Percentiles rank a stretch among this genome's conserved stretches.
phyloP scores from a whole-genome alignment of 2,113 vertebrate genomes.

The Mormoops blainvillei region DNA sequence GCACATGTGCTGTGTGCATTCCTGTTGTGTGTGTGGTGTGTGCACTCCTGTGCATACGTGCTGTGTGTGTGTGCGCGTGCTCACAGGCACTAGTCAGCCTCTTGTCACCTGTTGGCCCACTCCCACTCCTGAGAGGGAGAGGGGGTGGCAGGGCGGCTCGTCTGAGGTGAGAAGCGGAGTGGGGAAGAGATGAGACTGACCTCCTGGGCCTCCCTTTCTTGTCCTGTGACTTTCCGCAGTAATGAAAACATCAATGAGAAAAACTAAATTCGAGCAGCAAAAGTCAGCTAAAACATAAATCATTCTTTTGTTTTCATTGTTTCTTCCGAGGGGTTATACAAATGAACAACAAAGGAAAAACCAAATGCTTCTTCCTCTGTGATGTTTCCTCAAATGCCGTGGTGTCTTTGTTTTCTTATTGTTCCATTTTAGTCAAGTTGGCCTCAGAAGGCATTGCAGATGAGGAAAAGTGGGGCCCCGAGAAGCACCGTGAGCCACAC shows the following conservation, averaged over 20 bases:
- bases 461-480: not conserved
- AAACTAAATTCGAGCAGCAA: not conserved
- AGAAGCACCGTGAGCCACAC: not conserved
- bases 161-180: not conserved
- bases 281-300: no score
- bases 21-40: not conserved
- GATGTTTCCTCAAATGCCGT: not conserved
- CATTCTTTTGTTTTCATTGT: not conserved
- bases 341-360: not conserved
- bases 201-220: not conserved
- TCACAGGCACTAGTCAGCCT: fast-evolving
- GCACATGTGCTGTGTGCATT: no score
- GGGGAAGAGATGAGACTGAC: not conserved
- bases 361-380: not conserved
- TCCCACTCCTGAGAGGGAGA: not conserved
- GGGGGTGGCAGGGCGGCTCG: no score
- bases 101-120: not conserved
- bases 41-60: not conserved
- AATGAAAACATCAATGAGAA: not conserved
- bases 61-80: not conserved
- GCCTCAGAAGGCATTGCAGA: not conserved
- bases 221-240: not conserved
- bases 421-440: fast-evolving
- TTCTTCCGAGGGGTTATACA: not conserved
- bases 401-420: not conserved